Evolutionary conservation across 2,113 vertebrate species (phyloP).

Genomic region (Chloropsis cyanopogon): DNA sequence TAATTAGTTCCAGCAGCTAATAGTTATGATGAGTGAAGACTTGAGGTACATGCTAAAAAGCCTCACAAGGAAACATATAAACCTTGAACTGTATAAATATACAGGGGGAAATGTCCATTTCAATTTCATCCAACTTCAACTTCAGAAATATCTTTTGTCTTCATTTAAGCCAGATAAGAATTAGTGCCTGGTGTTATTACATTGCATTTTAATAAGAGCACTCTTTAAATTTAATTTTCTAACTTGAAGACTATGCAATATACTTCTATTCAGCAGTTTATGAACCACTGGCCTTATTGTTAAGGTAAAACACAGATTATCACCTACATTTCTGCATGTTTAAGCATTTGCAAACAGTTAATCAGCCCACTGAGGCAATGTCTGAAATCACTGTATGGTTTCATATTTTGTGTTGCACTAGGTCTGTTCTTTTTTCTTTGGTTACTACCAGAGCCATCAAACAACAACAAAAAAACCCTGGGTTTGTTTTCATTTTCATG

Average conservation of each 20-base stretch:
- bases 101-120: neutral
- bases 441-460: neutral
- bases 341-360: neutral
- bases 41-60: neutral
- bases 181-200: neutral
- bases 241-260: neutral
- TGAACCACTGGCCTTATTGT: neutral
- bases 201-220: neutral
- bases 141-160: accelerated
- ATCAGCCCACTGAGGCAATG: neutral
- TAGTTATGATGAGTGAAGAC: neutral
- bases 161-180: neutral
- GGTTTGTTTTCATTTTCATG: neutral
- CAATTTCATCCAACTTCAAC: neutral
- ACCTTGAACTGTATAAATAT: neutral
- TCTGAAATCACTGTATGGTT: neutral
- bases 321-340: neutral
- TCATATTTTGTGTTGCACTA: neutral
- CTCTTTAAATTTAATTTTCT: neutral
- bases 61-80: neutral
- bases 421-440: neutral
- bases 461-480: neutral
- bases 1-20: neutral
- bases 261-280: neutral
- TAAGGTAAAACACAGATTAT: neutral